Evolutionary conservation across 2,888 invertebrate genomes (phyloP), one percentile per base, ranked within the genome.

Genomic region (Dascillus cervinus): DNA sequence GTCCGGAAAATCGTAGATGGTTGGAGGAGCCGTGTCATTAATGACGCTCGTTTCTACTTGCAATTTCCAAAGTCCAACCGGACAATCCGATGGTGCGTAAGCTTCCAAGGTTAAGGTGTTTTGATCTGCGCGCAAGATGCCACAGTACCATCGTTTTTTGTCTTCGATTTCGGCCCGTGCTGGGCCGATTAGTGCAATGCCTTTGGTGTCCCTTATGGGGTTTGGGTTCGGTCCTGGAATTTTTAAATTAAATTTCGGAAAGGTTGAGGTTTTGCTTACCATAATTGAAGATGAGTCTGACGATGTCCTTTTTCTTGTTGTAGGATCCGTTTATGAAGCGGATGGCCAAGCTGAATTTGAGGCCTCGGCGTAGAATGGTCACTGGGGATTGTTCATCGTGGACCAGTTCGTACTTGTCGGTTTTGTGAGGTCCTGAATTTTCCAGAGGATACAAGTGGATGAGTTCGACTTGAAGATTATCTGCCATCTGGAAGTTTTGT

Each of bases 361-460:
- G 77, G 0, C 85, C 87, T 13, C 87, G 70, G 3, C 87, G 69
- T 2, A 87, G 67, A 11, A 88, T 73, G 0, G 82, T 71, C 0
- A 71, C 71, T 1, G 77, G 72, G 15, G 43, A 40, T n/a, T n/a
- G n/a, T 15, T 77, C 75, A n/a, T 73, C 67, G 41, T 80, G 75
- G 1, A 81, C 72, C 36, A 77, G 60, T 53, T 84, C 82, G 52
- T 70, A 87, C 48, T 76, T 76, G 37, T 72, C 65, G 1, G 86
- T 84, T 48, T 75, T 76, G 55, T 86, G 85, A 0, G 68, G 60
- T 26, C 68, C 70, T 0, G 81, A 77, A 56, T 87, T 87, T 47
- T 82, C 79, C 37, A 64, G 60, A 1, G 80, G 76, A 54, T 81
- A 80, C 47, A 83, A 71, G 51, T 80, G 71, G 1, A 79, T 66